phyloP scores from a whole-genome alignment of 2,797 vertebrate species.

The Artibeus lituratus region DNA sequence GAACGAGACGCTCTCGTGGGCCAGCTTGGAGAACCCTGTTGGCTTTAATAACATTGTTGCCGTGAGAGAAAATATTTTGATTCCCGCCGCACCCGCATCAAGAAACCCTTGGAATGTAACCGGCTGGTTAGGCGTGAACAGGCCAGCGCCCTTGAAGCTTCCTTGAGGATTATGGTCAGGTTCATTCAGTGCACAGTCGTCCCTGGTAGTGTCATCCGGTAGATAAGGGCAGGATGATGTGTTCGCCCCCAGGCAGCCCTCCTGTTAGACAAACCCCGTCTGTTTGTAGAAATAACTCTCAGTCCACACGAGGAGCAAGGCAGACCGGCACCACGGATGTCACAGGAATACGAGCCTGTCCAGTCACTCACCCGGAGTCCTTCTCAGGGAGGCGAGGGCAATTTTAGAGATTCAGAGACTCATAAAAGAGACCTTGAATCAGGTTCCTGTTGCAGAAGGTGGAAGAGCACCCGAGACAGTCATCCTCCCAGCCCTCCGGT shows the following conservation, averaged over 20 bases:
- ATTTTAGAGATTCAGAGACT: neutral
- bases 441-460: neutral
- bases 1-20: neutral
- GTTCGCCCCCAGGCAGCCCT: neutral
- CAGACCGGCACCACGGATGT: neutral
- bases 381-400: neutral
- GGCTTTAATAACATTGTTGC: neutral
- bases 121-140: too few species aligned
- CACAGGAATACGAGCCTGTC: neutral
- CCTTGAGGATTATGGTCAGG: neutral
- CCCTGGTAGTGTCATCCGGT: neutral
- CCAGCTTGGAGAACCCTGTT: neutral
- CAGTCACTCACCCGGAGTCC: neutral
- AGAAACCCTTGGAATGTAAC: neutral
- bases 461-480: neutral
- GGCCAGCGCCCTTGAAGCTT: neutral
- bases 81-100: neutral
- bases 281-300: neutral
- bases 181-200: fast-evolving
- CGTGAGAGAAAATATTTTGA: neutral
- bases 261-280: neutral
- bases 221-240: neutral
- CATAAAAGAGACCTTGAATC: neutral
- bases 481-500: neutral
- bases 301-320: neutral